These are phyloP conservation scores for Holothuria glaberrima DNA, from an alignment of 35 echinoderm and acorn worm species.

Conservation along the genomic window DNA sequence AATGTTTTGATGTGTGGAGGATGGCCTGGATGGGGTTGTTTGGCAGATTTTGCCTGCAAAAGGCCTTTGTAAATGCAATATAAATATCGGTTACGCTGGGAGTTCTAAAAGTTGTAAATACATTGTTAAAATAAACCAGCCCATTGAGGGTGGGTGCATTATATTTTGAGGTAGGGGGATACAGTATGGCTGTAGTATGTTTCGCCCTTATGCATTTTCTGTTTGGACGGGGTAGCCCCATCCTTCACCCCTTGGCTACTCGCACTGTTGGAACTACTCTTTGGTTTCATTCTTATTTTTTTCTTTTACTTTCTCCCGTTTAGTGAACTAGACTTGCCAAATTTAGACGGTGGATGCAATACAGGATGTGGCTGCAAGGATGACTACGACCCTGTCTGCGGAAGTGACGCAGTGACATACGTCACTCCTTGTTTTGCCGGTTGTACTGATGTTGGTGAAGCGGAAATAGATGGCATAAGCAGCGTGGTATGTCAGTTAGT, in stretches of 20 bases:
- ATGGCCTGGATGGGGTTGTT: too few species aligned
- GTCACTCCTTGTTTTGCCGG: constrained; percentile 68
- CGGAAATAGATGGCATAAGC: neutral
- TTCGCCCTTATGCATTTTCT: too few species aligned
- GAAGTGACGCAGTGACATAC: constrained; percentile 65
- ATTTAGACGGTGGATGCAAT: constrained; percentile 36
- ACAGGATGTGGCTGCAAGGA: constrained; percentile 43
- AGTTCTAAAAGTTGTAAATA: too few species aligned
- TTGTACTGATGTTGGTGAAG: neutral
- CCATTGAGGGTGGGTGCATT: too few species aligned
- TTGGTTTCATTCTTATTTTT: neutral
- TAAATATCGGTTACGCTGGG: too few species aligned
- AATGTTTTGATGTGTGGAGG: too few species aligned
- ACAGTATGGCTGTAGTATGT: too few species aligned
- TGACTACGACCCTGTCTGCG: constrained; percentile 64
- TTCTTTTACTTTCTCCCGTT: neutral
- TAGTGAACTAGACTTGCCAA: constrained; percentile 30
- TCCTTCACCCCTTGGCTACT: neutral
- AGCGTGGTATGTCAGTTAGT: neutral
- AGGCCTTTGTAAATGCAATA: too few species aligned
- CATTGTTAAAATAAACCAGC: too few species aligned
- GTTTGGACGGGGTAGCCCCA: neutral
- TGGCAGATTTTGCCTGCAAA: too few species aligned
- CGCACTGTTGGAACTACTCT: neutral
- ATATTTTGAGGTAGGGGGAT: too few species aligned